Evolutionary conservation across 2,113 vertebrate species (phyloP), one percentile per base, ranked within the genome.

Genomic region (Seriola aureovittata): DNA sequence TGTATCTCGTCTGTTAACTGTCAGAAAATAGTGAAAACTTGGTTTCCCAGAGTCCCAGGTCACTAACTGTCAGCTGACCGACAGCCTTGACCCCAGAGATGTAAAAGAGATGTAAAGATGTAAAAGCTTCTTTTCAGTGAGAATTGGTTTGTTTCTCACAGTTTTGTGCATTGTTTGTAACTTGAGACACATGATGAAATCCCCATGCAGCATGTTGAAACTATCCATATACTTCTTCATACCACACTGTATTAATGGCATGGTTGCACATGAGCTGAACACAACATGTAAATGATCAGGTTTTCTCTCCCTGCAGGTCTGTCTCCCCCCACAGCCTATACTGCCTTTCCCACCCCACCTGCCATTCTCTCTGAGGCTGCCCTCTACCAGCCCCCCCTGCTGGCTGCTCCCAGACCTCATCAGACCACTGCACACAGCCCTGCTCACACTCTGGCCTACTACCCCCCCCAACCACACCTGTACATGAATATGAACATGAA

Each of bases 401-500:
- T 99, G 89, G 96, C 97, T 9, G 80, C 97, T 57, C 94, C 97
- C 52, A 96, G 97, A 88, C 94, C 96, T 0, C 93, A 96, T 32
- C 97, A 96, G 87, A 93, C 93, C 16, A 81, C 95, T 0, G 16
- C 95, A 0, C 94, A 95, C 88, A 93, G 92, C 58, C 95, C 96
- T 1, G 92, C 96, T 40, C 96, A 96, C 55, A 7, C 97, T 67
- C 94, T 99, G 87, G 96, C 97, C 75, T 99, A 98, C 89, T 99
- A 97, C 87, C 96, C 97, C 38, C 96, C 97, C 16, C 97, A 97
- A 52, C 96, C 97, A 25, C 95, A 93, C 55, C 96, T 99, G 57
- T 99, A 98, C 67, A 96, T 96, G 96, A 96, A 95, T 71, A 96
- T 96, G 95, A 96, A 95, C 89, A 98, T 99, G 98, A 99, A 99